phyloP scores from a whole-genome alignment of 2,113 vertebrate genomes.

The Piprites chloris region DNA sequence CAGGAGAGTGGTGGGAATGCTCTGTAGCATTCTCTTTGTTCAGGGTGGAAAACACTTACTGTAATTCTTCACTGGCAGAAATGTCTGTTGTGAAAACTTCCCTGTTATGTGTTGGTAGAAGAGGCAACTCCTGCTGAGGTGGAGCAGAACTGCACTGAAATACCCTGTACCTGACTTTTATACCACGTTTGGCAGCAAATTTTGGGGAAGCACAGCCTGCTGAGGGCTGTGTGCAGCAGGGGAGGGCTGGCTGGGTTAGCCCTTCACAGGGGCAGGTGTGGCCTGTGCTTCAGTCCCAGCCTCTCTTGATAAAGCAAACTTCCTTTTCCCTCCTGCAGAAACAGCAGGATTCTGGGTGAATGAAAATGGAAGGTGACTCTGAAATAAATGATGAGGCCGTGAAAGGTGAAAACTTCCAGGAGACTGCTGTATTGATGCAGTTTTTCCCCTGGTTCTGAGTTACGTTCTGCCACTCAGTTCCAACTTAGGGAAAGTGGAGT shows the following conservation, averaged over 20 bases:
- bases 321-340: neutral
- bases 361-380: neutral
- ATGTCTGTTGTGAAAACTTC: neutral
- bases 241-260: too few relatives aligned
- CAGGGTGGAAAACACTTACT: neutral
- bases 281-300: neutral
- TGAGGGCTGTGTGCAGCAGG: neutral
- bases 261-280: neutral
- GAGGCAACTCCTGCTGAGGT: neutral
- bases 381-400: neutral
- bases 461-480: neutral
- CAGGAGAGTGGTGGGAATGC: neutral
- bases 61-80: neutral
- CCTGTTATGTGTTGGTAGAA: neutral
- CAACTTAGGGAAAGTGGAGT: neutral
- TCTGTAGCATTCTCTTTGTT: neutral
- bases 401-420: neutral
- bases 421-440: neutral
- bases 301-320: neutral
- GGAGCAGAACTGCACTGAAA: neutral
- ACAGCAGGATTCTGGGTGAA: neutral
- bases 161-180: neutral
- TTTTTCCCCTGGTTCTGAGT: neutral
- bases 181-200: neutral
- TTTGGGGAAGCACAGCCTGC: neutral